Evolutionary conservation across 2,113 vertebrate genomes (phyloP).

Genomic region (Callorhinus ursinus): DNA sequence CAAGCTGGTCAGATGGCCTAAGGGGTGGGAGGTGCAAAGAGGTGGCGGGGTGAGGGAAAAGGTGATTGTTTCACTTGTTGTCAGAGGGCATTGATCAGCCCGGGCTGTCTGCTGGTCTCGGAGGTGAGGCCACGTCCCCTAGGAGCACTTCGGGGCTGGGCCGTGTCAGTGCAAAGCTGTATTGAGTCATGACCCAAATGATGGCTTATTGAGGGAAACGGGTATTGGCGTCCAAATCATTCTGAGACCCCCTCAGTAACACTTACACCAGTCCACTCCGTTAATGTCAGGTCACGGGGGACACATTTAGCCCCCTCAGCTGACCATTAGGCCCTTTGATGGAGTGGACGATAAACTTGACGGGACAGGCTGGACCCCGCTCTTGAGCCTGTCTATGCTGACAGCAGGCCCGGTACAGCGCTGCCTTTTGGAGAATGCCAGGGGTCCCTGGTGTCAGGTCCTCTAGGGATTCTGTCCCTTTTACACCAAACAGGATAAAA

Average conservation of each 20-base stretch:
- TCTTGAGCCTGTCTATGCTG: conserved; percentile 24
- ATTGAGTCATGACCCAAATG: conserved; percentile 87
- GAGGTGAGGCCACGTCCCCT: conserved; percentile 85
- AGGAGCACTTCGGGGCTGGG: conserved; percentile 84
- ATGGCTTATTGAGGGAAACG: conserved; percentile 88
- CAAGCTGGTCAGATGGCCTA: conserved; percentile 71
- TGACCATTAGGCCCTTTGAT: conserved; percentile 89
- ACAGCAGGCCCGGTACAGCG: neutral
- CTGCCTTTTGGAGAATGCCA: conserved; percentile 33
- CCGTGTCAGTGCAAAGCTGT: conserved; percentile 81
- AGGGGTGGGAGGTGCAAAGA: conserved; percentile 68
- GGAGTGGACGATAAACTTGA: conserved; percentile 87
- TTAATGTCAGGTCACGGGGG: conserved; percentile 88
- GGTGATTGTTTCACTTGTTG: conserved; percentile 82
- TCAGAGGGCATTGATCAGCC: conserved; percentile 86
- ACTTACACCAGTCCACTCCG: conserved; percentile 88
- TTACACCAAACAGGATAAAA: conserved; percentile 39
- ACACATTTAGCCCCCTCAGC: conserved; percentile 84
- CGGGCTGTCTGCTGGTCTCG: conserved; percentile 80
- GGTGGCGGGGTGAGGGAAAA: conserved; percentile 76
- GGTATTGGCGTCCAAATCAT: conserved; percentile 88
- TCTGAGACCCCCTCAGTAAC: conserved; percentile 84
- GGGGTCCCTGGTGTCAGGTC: neutral
- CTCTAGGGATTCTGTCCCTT: conserved; percentile 3
- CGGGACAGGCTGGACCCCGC: conserved; percentile 81